A percentile compares a stretch with the other conserved stretches of the same genome.
phyloP scores from a whole-genome alignment of 2,113 vertebrate species.

The Cephalopholis sonnerati region DNA sequence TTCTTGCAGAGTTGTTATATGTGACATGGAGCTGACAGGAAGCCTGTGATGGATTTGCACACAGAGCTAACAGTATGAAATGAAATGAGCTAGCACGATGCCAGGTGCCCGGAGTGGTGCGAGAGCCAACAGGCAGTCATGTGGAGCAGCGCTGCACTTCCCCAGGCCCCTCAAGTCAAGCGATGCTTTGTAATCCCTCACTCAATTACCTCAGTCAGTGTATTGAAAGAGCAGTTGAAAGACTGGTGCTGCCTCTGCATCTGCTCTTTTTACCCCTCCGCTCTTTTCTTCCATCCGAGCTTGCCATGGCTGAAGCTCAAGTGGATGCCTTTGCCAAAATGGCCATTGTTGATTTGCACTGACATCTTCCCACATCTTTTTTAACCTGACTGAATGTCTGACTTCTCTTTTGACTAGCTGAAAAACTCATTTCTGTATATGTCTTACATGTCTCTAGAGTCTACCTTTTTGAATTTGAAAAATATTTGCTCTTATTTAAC shows the following conservation, averaged over 20 bases:
- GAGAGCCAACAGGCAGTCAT: constrained; percentile 45
- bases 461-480: not conserved
- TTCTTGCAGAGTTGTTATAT: constrained; percentile 39
- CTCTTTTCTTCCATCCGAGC: constrained; percentile 24
- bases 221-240: constrained; percentile 56
- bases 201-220: constrained; percentile 69
- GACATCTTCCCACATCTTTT: not conserved
- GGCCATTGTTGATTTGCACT: constrained; percentile 17
- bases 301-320: constrained; percentile 15
- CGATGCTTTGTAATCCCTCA: constrained; percentile 65
- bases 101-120: constrained; percentile 48
- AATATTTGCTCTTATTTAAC: not conserved
- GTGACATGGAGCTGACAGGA: constrained; percentile 51
- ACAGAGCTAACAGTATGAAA: constrained; percentile 28
- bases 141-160: constrained; percentile 38
- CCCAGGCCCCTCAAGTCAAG: constrained; percentile 59
- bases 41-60: constrained; percentile 41
- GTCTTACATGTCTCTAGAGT: not conserved
- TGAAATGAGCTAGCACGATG: constrained; percentile 35
- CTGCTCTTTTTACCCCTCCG: constrained; percentile 28
- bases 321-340: constrained; percentile 11
- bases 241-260: constrained; percentile 37
- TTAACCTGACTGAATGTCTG: constrained; percentile 11
- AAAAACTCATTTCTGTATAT: not conserved
- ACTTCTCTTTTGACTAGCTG: not conserved